phyloP scores from a whole-genome alignment of 2,888 invertebrate genomes.

The Plemyria rubiginata region DNA sequence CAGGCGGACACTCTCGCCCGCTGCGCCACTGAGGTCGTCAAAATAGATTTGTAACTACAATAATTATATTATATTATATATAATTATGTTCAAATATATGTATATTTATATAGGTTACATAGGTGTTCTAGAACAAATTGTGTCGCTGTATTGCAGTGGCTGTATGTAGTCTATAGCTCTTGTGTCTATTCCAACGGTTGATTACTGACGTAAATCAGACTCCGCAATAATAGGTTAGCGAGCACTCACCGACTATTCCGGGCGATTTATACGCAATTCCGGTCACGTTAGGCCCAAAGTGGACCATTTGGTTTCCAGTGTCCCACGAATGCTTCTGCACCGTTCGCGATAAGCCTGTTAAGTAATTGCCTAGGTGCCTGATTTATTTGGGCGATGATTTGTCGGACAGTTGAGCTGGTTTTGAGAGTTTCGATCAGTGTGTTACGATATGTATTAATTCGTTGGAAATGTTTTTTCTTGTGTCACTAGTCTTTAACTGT shows the following conservation, averaged over 20 bases:
- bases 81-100: no score
- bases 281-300: constrained; percentile 74
- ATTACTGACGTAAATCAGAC: constrained; percentile 63
- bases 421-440: constrained; percentile 1
- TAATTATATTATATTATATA: no score
- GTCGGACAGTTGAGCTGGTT: constrained; percentile 23
- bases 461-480: neutral
- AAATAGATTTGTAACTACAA: no score
- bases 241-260: constrained; percentile 57
- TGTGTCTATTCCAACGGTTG: constrained; percentile 44
- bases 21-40: no score
- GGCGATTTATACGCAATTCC: constrained; percentile 75
- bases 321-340: constrained; percentile 67
- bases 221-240: constrained; percentile 65
- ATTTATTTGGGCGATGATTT: constrained; percentile 60
- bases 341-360: constrained; percentile 64
- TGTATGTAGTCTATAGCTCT: neutral
- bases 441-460: neutral
- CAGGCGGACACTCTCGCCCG: no score
- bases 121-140: no score
- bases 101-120: no score
- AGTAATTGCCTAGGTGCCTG: constrained; percentile 67
- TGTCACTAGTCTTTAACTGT: neutral
- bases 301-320: constrained; percentile 63
- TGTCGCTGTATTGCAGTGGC: neutral